phyloP scores from a whole-genome alignment of 1,140 invertebrate genomes.

The Adoxophyes honmai region DNA sequence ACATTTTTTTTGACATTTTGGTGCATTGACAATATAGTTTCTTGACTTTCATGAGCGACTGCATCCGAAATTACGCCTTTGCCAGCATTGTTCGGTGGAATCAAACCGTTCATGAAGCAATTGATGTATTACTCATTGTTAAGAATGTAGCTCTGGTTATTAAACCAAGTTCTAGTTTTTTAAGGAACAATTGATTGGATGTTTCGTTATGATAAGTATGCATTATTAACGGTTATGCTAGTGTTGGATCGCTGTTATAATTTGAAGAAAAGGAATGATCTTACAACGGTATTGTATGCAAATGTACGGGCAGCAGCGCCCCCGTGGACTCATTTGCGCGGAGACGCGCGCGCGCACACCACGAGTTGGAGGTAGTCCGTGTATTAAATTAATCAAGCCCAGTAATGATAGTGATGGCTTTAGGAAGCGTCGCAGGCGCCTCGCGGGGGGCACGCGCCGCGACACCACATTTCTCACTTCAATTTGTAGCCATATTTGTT shows the following conservation, averaged over 20 bases:
- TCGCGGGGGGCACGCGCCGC: slow-evolving; percentile 46
- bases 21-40: too few species aligned
- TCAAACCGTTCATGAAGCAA: too few species aligned
- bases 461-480: slow-evolving; percentile 68
- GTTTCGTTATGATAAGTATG: slow-evolving; percentile 2
- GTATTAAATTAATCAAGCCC: slow-evolving; percentile 60
- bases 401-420: slow-evolving; percentile 47
- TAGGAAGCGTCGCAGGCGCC: slow-evolving; percentile 30
- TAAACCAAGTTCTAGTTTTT: too few species aligned
- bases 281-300: slow-evolving; percentile 55
- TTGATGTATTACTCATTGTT: too few species aligned
- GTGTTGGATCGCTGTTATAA: slow-evolving; percentile 23
- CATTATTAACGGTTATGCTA: not conserved
- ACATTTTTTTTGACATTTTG: too few species aligned
- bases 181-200: too few species aligned
- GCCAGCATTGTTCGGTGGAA: too few species aligned
- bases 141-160: too few species aligned
- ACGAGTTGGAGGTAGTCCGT: slow-evolving; percentile 50
- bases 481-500: slow-evolving; percentile 57
- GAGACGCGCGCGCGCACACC: slow-evolving; percentile 49
- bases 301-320: slow-evolving; percentile 38
- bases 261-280: too few species aligned
- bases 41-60: too few species aligned
- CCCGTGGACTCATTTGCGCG: slow-evolving; percentile 54
- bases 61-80: too few species aligned